A percentile compares a stretch with the other conserved stretches of the same genome.
Evolutionary conservation across 2,797 vertebrate species (phyloP).

Genomic region (Phrynocephalus guinanensis): DNA sequence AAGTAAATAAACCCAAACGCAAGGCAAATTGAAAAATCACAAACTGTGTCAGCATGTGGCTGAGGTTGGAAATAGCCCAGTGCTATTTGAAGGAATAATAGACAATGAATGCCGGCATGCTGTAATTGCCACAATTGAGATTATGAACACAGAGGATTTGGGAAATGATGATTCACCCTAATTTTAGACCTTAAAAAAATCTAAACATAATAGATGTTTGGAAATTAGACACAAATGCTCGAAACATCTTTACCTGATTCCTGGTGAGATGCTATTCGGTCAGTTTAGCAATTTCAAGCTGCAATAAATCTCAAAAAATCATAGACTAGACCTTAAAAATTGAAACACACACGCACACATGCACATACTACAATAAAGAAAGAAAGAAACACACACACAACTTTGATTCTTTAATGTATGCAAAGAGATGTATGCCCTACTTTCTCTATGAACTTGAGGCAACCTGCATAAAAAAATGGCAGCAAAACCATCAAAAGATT

Average conservation of each 20-base stretch:
- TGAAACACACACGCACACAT: no score
- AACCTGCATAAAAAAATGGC: not conserved
- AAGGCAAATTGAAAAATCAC: slow-evolving; percentile 32
- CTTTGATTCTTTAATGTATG: not conserved
- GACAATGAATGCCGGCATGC: not conserved
- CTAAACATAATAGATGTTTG: not conserved
- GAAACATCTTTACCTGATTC: not conserved
- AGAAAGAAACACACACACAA: not conserved
- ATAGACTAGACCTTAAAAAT: not conserved
- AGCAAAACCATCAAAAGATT: not conserved
- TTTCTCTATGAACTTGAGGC: not conserved
- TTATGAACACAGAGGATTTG: slow-evolving; percentile 32
- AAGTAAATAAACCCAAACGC: slow-evolving; percentile 41
- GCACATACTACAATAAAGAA: no score
- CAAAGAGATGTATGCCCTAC: not conserved
- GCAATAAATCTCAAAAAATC: slow-evolving; percentile 1
- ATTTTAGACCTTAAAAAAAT: not conserved
- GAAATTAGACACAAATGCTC: not conserved
- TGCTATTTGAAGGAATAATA: slow-evolving; percentile 35
- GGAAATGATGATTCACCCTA: slow-evolving; percentile 26
- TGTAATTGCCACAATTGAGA: slow-evolving; percentile 44
- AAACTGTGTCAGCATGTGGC: slow-evolving; percentile 30
- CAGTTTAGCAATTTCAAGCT: not conserved
- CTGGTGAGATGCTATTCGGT: slow-evolving; percentile 8
- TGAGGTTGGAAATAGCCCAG: not conserved